These are phyloP conservation scores for Agonopterix subpropinquella DNA, from an alignment of 2,888 invertebrate species.

Conservation along the genomic window DNA sequence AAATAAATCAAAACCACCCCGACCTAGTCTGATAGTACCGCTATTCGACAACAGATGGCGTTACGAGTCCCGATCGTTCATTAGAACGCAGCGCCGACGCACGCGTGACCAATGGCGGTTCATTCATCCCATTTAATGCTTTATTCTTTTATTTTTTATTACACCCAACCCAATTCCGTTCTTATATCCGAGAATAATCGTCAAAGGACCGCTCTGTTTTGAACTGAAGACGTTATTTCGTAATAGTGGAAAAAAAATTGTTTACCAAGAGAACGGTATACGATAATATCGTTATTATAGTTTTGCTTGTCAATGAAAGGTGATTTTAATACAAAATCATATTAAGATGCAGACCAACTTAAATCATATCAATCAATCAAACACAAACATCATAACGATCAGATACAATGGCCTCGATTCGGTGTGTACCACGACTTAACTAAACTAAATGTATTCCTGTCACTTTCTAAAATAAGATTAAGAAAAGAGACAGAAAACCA, in stretches of 20 bases:
- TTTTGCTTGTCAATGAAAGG: too few species aligned
- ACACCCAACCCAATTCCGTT: conserved; percentile 53
- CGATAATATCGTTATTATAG: conserved; percentile 6
- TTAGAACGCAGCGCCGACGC: conserved; percentile 4
- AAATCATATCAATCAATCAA: too few species aligned
- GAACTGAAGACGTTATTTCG: conserved; percentile 45
- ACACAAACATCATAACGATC: too few species aligned
- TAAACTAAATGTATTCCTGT: too few species aligned
- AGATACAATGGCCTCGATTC: too few species aligned
- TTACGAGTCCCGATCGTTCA: conserved; percentile 31
- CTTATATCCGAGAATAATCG: conserved; percentile 60
- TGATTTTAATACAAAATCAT: too few species aligned
- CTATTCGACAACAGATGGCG: conserved; percentile 33
- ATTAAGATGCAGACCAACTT: too few species aligned
- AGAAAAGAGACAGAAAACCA: too few species aligned
- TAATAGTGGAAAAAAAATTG: conserved; percentile 23
- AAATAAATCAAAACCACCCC: neutral
- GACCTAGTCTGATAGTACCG: conserved; percentile 12
- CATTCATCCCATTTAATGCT: conserved; percentile 16
- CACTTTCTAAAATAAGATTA: too few species aligned
- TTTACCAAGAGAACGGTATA: conserved; percentile 36
- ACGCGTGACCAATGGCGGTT: conserved; percentile 12
- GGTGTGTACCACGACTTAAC: too few species aligned
- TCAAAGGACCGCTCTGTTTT: conserved; percentile 47
- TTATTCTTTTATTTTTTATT: conserved; percentile 39